phyloP scores from a whole-genome alignment of 1,140 invertebrate species.

The Planococcus citri region DNA sequence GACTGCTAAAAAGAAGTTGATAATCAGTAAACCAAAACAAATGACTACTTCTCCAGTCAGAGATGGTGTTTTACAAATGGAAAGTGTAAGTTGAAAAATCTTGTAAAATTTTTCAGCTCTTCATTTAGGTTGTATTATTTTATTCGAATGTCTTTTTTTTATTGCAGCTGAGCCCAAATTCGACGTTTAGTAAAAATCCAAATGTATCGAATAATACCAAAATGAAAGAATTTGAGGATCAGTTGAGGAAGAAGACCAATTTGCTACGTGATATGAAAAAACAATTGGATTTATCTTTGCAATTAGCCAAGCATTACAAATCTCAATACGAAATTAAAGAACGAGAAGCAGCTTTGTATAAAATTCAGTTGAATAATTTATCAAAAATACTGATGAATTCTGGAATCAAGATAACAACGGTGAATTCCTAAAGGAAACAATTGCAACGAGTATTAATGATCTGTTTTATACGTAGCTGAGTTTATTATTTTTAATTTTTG shows the following conservation, averaged over 20 bases:
- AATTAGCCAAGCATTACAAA: not conserved
- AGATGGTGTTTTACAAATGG: not conserved
- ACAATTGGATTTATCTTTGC: not conserved
- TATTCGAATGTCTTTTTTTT: not conserved
- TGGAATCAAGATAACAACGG: not conserved
- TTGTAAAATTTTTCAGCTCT: not conserved
- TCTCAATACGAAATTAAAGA: not conserved
- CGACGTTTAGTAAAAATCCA: not conserved
- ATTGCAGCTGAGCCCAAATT: not conserved
- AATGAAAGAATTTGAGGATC: not conserved
- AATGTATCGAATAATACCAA: not conserved
- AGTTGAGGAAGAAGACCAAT: not conserved
- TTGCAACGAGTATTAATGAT: no score
- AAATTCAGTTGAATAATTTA: not conserved
- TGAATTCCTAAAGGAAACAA: no score
- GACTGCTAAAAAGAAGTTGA: slow-evolving; percentile 31
- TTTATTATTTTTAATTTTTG: not conserved
- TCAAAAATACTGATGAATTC: not conserved
- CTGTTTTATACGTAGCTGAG: not conserved
- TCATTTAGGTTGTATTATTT: not conserved
- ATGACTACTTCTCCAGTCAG: not conserved
- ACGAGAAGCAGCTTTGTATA: not conserved
- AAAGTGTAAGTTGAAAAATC: not conserved
- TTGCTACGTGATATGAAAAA: slow-evolving; percentile 13
- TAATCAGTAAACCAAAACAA: slow-evolving; percentile 26